Evolutionary conservation across 2,888 invertebrate genomes (phyloP).

Genomic region (Selenia dentaria): DNA sequence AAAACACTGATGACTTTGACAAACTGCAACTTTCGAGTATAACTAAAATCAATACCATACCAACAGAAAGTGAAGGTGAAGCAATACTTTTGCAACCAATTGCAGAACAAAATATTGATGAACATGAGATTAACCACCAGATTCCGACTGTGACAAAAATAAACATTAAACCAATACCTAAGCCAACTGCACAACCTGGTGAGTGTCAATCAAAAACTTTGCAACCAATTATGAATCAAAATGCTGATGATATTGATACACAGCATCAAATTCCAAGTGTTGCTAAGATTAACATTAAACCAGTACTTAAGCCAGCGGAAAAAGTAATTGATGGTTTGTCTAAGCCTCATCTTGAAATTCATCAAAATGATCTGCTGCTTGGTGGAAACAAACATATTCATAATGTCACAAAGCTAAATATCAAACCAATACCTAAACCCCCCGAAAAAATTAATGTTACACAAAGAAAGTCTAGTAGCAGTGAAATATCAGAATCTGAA

Average conservation of each 20-base stretch:
- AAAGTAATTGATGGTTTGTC: slow-evolving; percentile 47
- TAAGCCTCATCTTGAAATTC: slow-evolving; percentile 23
- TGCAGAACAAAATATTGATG: slow-evolving; percentile 15
- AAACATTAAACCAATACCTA: slow-evolving; percentile 74
- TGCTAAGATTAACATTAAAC: slow-evolving; percentile 70
- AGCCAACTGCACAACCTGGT: slow-evolving; percentile 49
- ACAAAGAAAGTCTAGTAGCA: slow-evolving; percentile 78
- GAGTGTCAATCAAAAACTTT: slow-evolving; percentile 30
- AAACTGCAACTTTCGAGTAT: slow-evolving; percentile 53
- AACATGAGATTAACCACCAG: slow-evolving; percentile 38
- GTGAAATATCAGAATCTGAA: slow-evolving; percentile 81
- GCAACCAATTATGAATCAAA: background rate
- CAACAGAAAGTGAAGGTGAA: slow-evolving; percentile 42
- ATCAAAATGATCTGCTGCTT: slow-evolving; percentile 31
- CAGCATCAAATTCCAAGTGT: slow-evolving; percentile 54
- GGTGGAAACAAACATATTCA: slow-evolving; percentile 61
- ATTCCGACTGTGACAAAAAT: slow-evolving; percentile 60
- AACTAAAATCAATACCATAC: slow-evolving; percentile 63
- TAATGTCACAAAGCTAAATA: slow-evolving; percentile 73
- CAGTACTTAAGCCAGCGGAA: slow-evolving; percentile 60
- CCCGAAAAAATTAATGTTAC: slow-evolving; percentile 75
- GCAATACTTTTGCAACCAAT: background rate
- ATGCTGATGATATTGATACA: slow-evolving; percentile 27
- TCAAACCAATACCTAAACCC: slow-evolving; percentile 77
- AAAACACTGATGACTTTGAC: slow-evolving; percentile 25